These are phyloP conservation scores for Anguilla obscura DNA, from an alignment of 2,797 vertebrate genomes.

Conservation along the genomic window DNA sequence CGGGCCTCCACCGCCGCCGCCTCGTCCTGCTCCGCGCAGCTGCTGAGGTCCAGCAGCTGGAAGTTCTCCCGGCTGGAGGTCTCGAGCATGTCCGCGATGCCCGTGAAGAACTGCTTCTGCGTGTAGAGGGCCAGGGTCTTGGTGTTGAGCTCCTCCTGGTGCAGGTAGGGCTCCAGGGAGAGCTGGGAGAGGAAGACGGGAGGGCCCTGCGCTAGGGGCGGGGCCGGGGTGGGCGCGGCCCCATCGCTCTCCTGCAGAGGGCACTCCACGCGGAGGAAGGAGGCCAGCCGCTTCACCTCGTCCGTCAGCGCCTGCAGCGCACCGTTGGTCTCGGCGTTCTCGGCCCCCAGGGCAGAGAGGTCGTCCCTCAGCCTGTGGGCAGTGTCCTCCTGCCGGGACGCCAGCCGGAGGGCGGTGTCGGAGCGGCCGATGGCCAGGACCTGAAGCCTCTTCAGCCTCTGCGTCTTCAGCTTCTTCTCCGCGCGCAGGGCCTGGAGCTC, in stretches of 20 bases:
- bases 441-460: conserved; percentile 77
- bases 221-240: conserved; percentile 25
- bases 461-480: conserved; percentile 76
- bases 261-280: conserved; percentile 61
- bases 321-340: conserved; percentile 71
- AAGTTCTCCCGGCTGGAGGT: conserved; percentile 73
- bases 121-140: conserved; percentile 75
- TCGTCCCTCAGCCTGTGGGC: conserved; percentile 64
- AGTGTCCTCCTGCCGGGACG: conserved; percentile 62
- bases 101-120: conserved; percentile 75
- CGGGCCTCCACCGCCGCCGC: conserved; percentile 60
- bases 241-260: conserved; percentile 39
- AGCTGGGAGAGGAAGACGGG: conserved; percentile 78
- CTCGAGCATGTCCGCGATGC: conserved; percentile 71
- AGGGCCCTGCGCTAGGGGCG: conserved; percentile 30
- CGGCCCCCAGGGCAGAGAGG: conserved; percentile 60
- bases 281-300: conserved; percentile 67
- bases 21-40: conserved; percentile 58
- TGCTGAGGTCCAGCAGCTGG: conserved; percentile 71
- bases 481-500: conserved; percentile 76
- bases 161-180: conserved; percentile 77
- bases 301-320: conserved; percentile 72
- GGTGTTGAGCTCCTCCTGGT: conserved; percentile 81
- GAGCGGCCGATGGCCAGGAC: conserved; percentile 64
- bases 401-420: conserved; percentile 65